Conservation (phyloP, 1,140 invertebrate genomes). For the Heliothis subflexa region DNA sequence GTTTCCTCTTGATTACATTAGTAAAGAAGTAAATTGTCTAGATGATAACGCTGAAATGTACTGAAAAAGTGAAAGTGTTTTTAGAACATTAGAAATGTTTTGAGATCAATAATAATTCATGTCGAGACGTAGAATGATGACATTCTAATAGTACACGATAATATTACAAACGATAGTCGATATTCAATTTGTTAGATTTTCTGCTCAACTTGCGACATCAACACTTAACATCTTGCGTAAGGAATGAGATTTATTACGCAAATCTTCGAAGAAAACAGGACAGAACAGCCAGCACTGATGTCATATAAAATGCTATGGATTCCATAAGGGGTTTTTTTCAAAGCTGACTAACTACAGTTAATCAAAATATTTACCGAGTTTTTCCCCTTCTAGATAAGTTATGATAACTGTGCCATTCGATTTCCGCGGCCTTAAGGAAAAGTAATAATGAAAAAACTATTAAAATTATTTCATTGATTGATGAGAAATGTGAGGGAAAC, state of each 20-base stretch:
- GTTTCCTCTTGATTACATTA: no score
- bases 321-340: constrained; percentile 12
- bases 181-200: constrained; percentile 16
- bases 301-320: background rate
- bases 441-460: background rate
- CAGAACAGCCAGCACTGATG: background rate
- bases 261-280: background rate
- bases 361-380: background rate
- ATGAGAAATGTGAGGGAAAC: background rate
- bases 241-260: background rate
- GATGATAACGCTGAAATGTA: background rate
- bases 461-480: background rate
- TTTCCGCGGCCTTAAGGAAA: background rate
- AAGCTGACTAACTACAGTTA: background rate
- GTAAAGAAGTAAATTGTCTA: no score
- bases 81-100: constrained; percentile 7
- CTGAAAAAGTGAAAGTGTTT: constrained; percentile 12
- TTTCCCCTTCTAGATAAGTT: background rate
- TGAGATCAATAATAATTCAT: constrained; percentile 11
- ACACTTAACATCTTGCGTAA: background rate
- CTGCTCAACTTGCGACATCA: constrained; percentile 1
- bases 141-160: background rate
- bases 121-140: background rate
- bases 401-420: background rate
- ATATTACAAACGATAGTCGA: constrained; percentile 4